phyloP scores from a whole-genome alignment of 1,140 invertebrate genomes.

The Pinna nobilis region DNA sequence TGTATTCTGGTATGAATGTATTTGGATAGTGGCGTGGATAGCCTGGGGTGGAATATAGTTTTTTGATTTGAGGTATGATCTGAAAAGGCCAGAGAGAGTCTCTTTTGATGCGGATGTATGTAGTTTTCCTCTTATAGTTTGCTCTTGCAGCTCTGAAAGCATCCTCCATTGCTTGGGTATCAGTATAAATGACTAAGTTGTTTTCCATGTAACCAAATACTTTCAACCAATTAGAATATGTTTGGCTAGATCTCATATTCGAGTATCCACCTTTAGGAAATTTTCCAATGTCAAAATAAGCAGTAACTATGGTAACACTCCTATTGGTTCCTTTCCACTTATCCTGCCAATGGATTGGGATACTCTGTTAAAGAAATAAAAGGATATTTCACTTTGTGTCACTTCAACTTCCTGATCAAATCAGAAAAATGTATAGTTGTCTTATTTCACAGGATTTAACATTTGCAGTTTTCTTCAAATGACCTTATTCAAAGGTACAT shows the following conservation, averaged over 20 bases:
- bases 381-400: no score
- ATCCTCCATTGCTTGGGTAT: slow-evolving; percentile 1
- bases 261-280: slow-evolving; percentile 21
- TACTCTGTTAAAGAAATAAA: no score
- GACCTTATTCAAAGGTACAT: no score
- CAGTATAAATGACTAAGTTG: slow-evolving; percentile 28
- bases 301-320: slow-evolving; percentile 32
- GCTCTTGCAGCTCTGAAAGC: slow-evolving; percentile 4
- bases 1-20: slow-evolving; percentile 53
- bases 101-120: neutral
- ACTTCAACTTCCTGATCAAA: no score
- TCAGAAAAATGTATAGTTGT: no score
- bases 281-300: slow-evolving; percentile 26
- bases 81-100: slow-evolving; percentile 50
- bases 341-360: no score
- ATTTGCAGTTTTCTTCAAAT: no score
- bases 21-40: slow-evolving; percentile 53
- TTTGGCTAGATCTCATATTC: neutral
- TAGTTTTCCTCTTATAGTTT: neutral
- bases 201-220: slow-evolving; percentile 25
- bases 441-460: no score
- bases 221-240: slow-evolving; percentile 15
- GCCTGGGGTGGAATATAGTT: slow-evolving; percentile 44
- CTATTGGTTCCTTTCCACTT: slow-evolving; percentile 20
- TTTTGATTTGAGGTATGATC: slow-evolving; percentile 40